Evolutionary conservation across 2,113 vertebrate genomes (phyloP), one percentile per base, ranked within the genome.

Genomic region (Lipophrys pholis): DNA sequence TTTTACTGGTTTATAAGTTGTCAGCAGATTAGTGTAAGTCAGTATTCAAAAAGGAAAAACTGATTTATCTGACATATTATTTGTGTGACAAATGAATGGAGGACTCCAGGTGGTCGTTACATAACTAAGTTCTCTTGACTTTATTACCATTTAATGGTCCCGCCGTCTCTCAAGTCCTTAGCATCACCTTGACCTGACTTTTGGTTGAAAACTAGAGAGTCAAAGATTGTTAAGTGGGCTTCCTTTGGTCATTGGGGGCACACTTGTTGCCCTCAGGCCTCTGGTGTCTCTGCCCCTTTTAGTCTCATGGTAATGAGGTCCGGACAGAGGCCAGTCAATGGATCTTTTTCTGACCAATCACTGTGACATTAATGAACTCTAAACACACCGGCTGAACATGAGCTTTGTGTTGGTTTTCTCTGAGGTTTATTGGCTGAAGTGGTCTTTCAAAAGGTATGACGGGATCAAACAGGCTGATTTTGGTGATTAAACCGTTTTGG

Each of bases 331-430:
- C 43, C 80, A 62, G 87, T 86, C 90, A 90, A 80, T 78, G 42
- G 86, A 75, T 86, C 73, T 84, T 84, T 91, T 92, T 82, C 92
- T 93, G 91, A 92, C 89, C 93, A 90, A 78, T 90, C 80, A 80
- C 80, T 65, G 61, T 86, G 90, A 84, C 89, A 85, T 86, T 92
- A 85, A 93, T 93, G 90, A 91, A 91, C 87, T 92, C 87, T 78
- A 69, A 92, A 91, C 81, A 89, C 81, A 82, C 74, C 76, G 73
- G 41, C n/a, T 74, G 81, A 75, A 82, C 76, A 72, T 75, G 12
- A 70, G 58, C 78, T 90, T 85, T 87, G 69, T 81, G 77, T 40
- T 59, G 38, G 14, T 51, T 64, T 57, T 75, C 77, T 72, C 60
- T 59, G 50, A 43, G 60, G 35, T 77, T 60, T 53, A 74, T 57